phyloP scores from a whole-genome alignment of 2,888 invertebrate genomes.

The Cremastinae sp. region DNA sequence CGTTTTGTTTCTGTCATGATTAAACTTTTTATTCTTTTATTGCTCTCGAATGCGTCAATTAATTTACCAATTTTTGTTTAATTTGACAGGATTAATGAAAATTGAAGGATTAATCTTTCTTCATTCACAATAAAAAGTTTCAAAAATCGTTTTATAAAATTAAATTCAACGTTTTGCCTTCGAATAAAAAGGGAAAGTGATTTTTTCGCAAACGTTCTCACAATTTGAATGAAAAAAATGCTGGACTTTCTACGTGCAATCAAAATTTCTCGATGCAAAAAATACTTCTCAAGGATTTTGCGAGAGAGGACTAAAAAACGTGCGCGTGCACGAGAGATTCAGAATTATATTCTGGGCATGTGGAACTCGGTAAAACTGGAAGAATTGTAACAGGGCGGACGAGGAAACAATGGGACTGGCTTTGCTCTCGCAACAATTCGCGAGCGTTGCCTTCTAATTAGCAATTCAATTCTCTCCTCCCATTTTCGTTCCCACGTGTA shows the following conservation, averaged over 20 bases:
- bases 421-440: constrained; percentile 56
- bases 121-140: not conserved
- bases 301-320: constrained; percentile 39
- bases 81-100: no score
- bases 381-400: not conserved
- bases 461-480: constrained; percentile 62
- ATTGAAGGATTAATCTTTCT: not conserved
- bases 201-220: constrained; percentile 25
- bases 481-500: constrained; percentile 57
- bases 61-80: no score
- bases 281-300: constrained; percentile 40
- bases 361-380: constrained; percentile 41
- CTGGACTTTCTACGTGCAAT: constrained; percentile 12
- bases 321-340: not conserved
- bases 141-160: constrained; percentile 10
- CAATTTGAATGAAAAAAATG: not conserved
- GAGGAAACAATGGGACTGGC: constrained; percentile 50
- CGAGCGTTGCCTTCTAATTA: constrained; percentile 59
- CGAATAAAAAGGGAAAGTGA: constrained; percentile 53
- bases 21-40: no score
- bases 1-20: no score
- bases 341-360: constrained; percentile 15
- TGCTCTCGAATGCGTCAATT: no score
- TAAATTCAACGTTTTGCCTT: not conserved
- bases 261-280: constrained; percentile 37